Base-by-base conservation (phyloP, 1,140 invertebrate genomes). In the Papilio xuthus region DNA sequence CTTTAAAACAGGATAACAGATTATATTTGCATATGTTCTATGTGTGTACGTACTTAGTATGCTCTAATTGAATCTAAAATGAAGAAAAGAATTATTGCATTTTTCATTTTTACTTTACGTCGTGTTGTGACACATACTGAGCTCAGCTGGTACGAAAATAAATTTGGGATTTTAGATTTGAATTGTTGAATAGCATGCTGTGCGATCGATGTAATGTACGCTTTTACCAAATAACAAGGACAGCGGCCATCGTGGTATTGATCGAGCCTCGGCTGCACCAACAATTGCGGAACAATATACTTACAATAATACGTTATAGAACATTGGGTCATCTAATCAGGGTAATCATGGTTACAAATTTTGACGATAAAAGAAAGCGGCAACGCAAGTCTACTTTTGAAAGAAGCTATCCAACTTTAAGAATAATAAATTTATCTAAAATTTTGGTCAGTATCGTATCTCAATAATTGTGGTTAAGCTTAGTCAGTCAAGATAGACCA, bases 191-290 rank as follows among this genome's bases (percentile, higher is more conserved):
- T 8, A 67, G 60, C 26, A 67, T 67, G 60, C 4, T 4, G 60
- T 67, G 26, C 60, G 60, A 67, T 67, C 26, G 60, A 67, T 67
- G 60, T 15, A 67, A 26, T 60, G 56, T 15, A 67, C 7, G 23
- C 56, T 13, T 60, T 60, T 60, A 60, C 56, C 56, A 32, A 67
- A 67, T 67, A 67, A 67, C 60, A 67, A 67, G 60, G 60, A 28
- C 60, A 67, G 60, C 26, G 60, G 60, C 60, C 60, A 67, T 28
- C 60, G 60, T 67, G 60, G 60, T 67, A 67, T 67, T 32, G 60
- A 67, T 67, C 60, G 60, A 28, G 60, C 13, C 23, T 32, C 23
- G 60, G 12, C 13, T 67, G 60, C 60, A 67, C 60, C 60, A 67
- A 60, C 56, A 26, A 67, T 23, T 67, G 60, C 60, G 28, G 60